Conservation (phyloP, 2,113 vertebrate species). For the Sinocyclocheilus rhinocerous region DNA sequence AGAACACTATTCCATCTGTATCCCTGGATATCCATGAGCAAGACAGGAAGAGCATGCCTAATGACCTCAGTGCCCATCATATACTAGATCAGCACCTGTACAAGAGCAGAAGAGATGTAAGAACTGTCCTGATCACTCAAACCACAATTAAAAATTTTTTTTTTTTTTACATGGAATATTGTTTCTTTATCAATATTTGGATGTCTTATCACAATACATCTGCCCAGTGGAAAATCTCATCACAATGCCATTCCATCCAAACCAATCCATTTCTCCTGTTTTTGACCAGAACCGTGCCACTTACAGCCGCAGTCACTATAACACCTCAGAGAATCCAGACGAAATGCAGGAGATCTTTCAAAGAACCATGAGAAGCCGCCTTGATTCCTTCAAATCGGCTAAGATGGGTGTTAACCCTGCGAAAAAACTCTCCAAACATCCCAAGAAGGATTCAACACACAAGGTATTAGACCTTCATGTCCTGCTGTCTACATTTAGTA, state of each 20-base stretch:
- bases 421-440: slow-evolving; percentile 84
- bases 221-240: not conserved
- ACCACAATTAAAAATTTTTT: not conserved
- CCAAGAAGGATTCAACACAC: slow-evolving; percentile 82
- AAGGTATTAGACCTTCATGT: slow-evolving; percentile 74
- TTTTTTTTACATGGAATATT: not conserved
- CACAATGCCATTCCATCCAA: not conserved
- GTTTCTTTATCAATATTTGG: not conserved
- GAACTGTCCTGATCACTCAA: slow-evolving; percentile 1
- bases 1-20: slow-evolving; percentile 83
- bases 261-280: not conserved
- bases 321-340: slow-evolving; percentile 77
- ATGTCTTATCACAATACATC: not conserved
- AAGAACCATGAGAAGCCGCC: slow-evolving; percentile 92
- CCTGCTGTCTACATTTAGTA: too few relatives aligned
- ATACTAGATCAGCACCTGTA: slow-evolving; percentile 92
- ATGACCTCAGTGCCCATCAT: slow-evolving; percentile 85
- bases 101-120: slow-evolving; percentile 88
- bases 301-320: slow-evolving; percentile 90
- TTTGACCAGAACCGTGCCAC: slow-evolving; percentile 82
- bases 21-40: slow-evolving; percentile 90
- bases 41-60: slow-evolving; percentile 78
- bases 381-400: slow-evolving; percentile 93
- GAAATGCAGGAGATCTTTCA: slow-evolving; percentile 97
- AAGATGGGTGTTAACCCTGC: slow-evolving; percentile 85